Percentiles rank a stretch among this genome's conserved stretches.
phyloP scores from a whole-genome alignment of 1,140 invertebrate species.

The Drosophila serrata region DNA sequence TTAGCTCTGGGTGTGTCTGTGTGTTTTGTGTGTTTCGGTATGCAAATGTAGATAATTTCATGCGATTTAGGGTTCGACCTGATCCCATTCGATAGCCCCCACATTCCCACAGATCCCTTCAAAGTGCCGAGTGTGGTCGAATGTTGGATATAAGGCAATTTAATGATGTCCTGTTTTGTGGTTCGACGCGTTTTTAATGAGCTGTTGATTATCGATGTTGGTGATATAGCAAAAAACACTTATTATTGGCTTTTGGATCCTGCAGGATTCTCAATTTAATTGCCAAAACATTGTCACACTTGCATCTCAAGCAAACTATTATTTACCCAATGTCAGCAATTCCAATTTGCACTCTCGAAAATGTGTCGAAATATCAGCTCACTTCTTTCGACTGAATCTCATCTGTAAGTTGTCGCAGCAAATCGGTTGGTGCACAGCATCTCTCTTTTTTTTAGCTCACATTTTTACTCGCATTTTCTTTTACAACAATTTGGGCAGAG shows the following conservation, averaged over 20 bases:
- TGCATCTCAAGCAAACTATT: conserved; percentile 16
- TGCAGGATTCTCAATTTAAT: conserved; percentile 27
- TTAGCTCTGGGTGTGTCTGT: conserved; percentile 28
- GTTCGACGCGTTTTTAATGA: conserved; percentile 62
- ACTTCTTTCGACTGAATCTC: conserved; percentile 20
- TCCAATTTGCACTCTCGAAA: conserved; percentile 43
- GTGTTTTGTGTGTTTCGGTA: conserved; percentile 37
- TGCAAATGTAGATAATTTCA: conserved; percentile 68
- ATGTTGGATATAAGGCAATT: conserved; percentile 9
- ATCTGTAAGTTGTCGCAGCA: conserved; percentile 33
- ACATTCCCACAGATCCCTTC: conserved; percentile 11
- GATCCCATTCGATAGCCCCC: neutral
- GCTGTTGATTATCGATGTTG: conserved; percentile 30
- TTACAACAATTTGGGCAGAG: conserved; percentile 36
- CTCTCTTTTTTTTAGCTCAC: neutral
- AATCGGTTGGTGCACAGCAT: conserved; percentile 54
- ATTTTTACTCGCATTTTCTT: conserved; percentile 44
- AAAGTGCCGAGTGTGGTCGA: conserved; percentile 21
- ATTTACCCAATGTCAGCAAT: conserved; percentile 39
- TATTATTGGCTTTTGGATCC: neutral
- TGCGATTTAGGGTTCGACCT: conserved; percentile 49
- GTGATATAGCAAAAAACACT: conserved; percentile 7
- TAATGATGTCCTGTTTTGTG: conserved; percentile 58
- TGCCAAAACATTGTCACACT: conserved; percentile 1
- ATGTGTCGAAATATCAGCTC: conserved; percentile 48